Conservation (phyloP, 1,140 invertebrate genomes). For the Zophobas morio region DNA sequence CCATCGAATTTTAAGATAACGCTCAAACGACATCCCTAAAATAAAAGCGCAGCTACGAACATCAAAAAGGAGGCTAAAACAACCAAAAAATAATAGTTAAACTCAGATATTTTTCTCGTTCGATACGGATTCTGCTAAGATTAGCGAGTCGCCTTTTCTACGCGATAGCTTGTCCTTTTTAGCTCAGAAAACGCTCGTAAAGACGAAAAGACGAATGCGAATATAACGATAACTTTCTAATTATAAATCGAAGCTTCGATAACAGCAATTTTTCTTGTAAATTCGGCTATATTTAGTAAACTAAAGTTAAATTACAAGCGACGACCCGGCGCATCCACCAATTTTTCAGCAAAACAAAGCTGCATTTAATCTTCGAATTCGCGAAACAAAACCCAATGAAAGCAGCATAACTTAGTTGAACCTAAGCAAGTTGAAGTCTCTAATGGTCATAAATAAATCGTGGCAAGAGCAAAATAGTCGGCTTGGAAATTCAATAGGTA, state of each 20-base stretch:
- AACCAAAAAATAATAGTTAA: conserved; percentile 42
- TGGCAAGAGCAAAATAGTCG: conserved; percentile 29
- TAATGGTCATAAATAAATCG: conserved; percentile 33
- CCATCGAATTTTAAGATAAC: conserved; percentile 31
- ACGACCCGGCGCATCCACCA: no score
- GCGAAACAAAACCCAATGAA: neutral
- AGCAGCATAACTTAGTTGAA: neutral
- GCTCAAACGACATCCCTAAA: conserved; percentile 26
- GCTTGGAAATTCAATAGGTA: conserved; percentile 28
- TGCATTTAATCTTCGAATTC: no score
- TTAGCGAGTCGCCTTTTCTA: conserved; percentile 19
- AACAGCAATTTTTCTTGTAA: neutral
- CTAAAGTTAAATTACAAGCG: no score
- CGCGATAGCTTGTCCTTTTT: neutral
- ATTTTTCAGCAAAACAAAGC: no score
- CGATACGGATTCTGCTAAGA: conserved; percentile 7
- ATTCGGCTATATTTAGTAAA: neutral
- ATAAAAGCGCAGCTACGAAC: conserved; percentile 37
- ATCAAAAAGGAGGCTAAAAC: conserved; percentile 36
- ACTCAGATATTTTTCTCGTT: conserved; percentile 32
- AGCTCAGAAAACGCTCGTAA: conserved; percentile 3
- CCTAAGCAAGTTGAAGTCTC: neutral
- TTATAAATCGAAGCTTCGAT: neutral
- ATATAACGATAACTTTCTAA: neutral
- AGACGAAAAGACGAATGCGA: neutral